A percentile compares a stretch with the other conserved stretches of the same genome.
Conservation (phyloP, 2,888 invertebrate genomes). For the Coenonympha arcania region DNA sequence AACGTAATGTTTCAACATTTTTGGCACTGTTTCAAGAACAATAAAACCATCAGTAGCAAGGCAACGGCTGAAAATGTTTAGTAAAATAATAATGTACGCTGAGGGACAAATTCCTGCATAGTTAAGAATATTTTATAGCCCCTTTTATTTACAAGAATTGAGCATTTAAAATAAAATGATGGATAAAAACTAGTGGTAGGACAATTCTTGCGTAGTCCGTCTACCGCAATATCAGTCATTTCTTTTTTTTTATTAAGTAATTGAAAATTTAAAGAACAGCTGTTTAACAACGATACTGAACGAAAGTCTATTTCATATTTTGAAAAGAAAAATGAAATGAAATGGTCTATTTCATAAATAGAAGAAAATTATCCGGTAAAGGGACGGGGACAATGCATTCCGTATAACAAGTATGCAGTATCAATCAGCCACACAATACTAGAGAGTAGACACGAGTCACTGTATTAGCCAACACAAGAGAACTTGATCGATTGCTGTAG, state of each 20-base stretch:
- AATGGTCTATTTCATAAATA: no score
- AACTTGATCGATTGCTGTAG: not conserved
- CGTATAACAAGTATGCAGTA: constrained; percentile 36
- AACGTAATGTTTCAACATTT: not conserved
- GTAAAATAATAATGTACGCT: not conserved
- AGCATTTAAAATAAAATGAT: no score
- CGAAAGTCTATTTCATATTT: no score
- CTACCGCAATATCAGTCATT: no score
- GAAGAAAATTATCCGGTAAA: not conserved
- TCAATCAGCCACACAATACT: constrained; percentile 39
- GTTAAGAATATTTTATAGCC: no score
- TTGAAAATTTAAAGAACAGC: no score
- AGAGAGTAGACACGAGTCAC: constrained; percentile 19
- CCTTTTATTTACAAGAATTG: no score
- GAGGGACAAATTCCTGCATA: not conserved
- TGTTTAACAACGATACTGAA: no score
- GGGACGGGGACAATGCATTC: not conserved
- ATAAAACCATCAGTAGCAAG: not conserved
- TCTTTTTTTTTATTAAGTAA: no score
- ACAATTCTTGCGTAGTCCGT: no score
- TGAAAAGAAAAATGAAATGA: no score
- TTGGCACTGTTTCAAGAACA: constrained; percentile 5
- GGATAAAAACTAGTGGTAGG: no score
- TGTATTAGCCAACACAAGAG: not conserved
- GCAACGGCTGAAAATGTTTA: not conserved